Percentiles rank a stretch among this genome's conserved stretches.
Conservation (phyloP, 1,140 invertebrate genomes). For the Drosophila sucinea region DNA sequence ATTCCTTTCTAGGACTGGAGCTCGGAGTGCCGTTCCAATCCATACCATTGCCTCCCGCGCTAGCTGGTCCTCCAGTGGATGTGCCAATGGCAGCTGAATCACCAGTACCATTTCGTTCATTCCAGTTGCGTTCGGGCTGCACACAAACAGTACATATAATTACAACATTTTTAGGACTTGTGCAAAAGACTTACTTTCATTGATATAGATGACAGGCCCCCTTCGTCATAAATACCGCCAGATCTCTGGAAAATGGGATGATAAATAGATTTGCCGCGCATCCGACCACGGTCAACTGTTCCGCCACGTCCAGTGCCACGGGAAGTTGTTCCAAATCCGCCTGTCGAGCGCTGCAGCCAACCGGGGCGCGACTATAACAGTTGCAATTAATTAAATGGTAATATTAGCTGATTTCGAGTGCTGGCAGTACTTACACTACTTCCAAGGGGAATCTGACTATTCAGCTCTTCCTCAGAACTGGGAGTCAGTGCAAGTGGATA, state of each 20-base stretch:
- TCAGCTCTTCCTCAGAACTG: constrained; percentile 90
- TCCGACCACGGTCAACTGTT: constrained; percentile 85
- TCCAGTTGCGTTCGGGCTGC: constrained; percentile 84
- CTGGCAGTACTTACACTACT: constrained; percentile 46
- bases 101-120: constrained; percentile 87
- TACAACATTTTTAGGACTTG: neutral
- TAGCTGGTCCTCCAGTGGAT: constrained; percentile 65
- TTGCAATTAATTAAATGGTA: neutral
- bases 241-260: constrained; percentile 79
- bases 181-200: constrained; percentile 49
- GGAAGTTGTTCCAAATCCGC: constrained; percentile 59
- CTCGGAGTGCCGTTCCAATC: constrained; percentile 85
- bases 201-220: constrained; percentile 35
- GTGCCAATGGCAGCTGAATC: constrained; percentile 39
- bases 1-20: constrained; percentile 86
- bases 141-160: neutral
- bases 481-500: constrained; percentile 90
- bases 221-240: constrained; percentile 70
- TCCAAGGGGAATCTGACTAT: constrained; percentile 35
- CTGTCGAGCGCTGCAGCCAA: constrained; percentile 85
- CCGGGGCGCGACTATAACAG: constrained; percentile 75
- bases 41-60: constrained; percentile 67
- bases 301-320: constrained; percentile 85
- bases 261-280: constrained; percentile 84
- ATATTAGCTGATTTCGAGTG: neutral